Conservation (phyloP, 2,888 invertebrate species). For the Onthophagus sagittarius region DNA sequence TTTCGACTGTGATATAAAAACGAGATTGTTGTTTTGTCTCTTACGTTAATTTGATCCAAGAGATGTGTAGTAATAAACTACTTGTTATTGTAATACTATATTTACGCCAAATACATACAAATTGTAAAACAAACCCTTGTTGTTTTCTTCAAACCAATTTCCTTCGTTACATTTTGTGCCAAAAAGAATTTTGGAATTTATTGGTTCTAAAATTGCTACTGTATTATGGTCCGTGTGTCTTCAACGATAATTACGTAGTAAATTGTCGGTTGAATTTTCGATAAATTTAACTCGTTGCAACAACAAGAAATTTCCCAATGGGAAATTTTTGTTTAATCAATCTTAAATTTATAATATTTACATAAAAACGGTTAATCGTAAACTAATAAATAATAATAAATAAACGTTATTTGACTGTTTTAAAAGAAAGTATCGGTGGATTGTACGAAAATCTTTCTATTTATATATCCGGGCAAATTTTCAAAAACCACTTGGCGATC, state of each 20-base stretch:
- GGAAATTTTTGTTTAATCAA: background rate
- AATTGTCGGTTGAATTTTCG: background rate
- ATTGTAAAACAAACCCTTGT: background rate
- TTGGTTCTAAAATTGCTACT: background rate
- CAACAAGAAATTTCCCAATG: background rate
- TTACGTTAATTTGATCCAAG: slow-evolving; percentile 13
- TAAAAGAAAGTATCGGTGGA: background rate
- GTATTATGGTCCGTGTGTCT: background rate
- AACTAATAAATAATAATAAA: background rate
- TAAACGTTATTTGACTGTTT: background rate
- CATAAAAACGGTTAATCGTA: background rate
- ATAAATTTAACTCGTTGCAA: background rate
- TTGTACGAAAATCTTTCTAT: background rate
- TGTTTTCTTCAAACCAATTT: background rate
- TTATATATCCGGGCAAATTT: background rate
- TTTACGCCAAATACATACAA: background rate
- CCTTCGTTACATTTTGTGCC: background rate
- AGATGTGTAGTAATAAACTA: slow-evolving; percentile 17
- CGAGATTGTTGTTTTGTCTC: slow-evolving; percentile 19
- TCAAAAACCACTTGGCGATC: background rate
- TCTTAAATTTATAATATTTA: background rate
- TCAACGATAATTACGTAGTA: background rate
- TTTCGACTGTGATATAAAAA: slow-evolving; percentile 42
- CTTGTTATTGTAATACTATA: background rate
- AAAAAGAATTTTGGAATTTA: background rate